Evolutionary conservation across 64 coral and sea anemone species (phyloP).

Genomic region (Hydrozoanthus tunicans): DNA sequence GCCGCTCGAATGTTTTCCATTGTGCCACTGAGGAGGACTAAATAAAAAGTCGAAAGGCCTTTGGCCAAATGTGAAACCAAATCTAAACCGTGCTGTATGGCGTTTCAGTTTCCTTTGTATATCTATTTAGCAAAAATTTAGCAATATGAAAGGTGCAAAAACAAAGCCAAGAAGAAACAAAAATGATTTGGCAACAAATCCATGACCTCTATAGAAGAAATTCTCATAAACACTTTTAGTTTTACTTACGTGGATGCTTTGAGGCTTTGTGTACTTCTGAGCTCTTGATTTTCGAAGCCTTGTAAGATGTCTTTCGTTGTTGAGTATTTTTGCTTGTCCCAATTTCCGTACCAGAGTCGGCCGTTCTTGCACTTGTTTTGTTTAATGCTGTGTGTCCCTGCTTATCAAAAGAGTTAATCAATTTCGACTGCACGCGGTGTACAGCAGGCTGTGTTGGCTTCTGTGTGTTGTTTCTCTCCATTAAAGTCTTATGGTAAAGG

Average conservation of each 20-base stretch:
- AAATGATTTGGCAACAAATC: not conserved
- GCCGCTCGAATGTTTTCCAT: too few relatives aligned
- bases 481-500: conserved; percentile 21
- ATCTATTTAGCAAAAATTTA: too few relatives aligned
- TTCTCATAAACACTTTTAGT: not conserved
- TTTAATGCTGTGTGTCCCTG: not conserved
- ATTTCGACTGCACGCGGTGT: too few relatives aligned
- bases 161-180: not conserved
- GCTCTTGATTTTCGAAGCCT: not conserved
- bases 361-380: not conserved
- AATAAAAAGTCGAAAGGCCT: too few relatives aligned
- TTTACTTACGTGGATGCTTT: not conserved
- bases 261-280: not conserved
- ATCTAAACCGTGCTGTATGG: too few relatives aligned
- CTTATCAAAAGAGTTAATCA: too few relatives aligned
- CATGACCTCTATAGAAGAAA: too few relatives aligned
- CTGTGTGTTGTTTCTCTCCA: not conserved
- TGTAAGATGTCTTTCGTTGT: not conserved
- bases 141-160: not conserved
- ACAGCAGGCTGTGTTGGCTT: not conserved
- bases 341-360: not conserved
- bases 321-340: not conserved
- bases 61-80: too few relatives aligned
- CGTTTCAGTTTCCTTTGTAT: too few relatives aligned
- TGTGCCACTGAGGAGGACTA: too few relatives aligned